Conservation (phyloP, 2,113 vertebrate genomes). For the Eira barbara region DNA sequence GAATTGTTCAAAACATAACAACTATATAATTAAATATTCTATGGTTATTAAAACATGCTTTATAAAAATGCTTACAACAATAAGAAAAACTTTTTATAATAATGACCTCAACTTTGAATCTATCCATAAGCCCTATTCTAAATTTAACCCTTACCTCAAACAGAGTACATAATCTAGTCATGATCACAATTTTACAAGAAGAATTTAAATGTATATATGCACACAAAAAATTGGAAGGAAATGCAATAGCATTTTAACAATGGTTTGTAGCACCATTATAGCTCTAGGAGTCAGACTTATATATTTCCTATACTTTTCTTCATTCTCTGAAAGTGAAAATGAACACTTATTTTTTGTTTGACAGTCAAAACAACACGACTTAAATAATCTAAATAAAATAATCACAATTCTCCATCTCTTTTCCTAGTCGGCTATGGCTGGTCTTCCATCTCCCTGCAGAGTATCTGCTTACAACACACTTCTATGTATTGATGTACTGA, state of each 20-base stretch:
- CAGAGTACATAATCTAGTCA: not conserved
- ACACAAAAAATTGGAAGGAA: not conserved
- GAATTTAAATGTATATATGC: not conserved
- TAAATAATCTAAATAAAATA: constrained; percentile 3
- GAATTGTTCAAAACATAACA: not conserved
- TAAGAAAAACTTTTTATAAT: not conserved
- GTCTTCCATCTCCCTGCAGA: not conserved
- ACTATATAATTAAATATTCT: not conserved
- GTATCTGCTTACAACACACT: not conserved
- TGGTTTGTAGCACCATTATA: not conserved
- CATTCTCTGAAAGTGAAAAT: not conserved
- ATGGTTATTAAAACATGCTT: not conserved
- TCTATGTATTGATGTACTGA: not conserved
- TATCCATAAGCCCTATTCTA: not conserved
- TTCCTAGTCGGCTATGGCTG: not conserved
- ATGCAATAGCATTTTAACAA: not conserved
- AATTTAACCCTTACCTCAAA: not conserved
- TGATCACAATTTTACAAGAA: not conserved
- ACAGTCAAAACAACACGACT: not conserved
- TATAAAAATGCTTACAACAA: not conserved
- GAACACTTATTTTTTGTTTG: not conserved
- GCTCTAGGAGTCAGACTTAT: not conserved
- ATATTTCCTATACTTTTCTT: not conserved
- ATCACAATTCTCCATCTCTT: not conserved
- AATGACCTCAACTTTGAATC: not conserved